Percentiles rank a stretch among this genome's conserved stretches.
phyloP scores from a whole-genome alignment of 2,797 vertebrate genomes.

The Eidolon dupreanum region DNA sequence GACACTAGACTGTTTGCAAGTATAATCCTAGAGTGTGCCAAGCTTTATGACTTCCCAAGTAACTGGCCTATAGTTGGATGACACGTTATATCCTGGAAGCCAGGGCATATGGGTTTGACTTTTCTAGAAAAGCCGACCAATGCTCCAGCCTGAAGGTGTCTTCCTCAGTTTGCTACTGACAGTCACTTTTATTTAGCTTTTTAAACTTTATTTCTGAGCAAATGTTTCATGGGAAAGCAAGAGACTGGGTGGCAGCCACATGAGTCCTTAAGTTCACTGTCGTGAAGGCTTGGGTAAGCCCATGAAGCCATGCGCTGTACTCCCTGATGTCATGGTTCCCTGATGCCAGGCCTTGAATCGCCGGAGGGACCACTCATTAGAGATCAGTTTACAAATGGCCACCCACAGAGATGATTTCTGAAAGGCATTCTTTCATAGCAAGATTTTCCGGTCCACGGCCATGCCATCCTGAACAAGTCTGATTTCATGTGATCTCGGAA shows the following conservation, averaged over 20 bases:
- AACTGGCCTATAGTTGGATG: not conserved
- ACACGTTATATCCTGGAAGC: not conserved
- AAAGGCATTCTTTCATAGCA: not conserved
- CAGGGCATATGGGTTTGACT: not conserved
- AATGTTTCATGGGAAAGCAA: slow-evolving; percentile 79
- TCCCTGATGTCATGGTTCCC: not conserved
- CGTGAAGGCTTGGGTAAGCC: slow-evolving; percentile 88
- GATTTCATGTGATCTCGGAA: no score
- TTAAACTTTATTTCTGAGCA: slow-evolving; percentile 11
- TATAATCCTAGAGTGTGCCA: accelerated
- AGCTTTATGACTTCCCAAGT: no score
- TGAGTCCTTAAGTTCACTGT: slow-evolving; percentile 85
- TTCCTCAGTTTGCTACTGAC: not conserved
- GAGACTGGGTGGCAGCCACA: slow-evolving; percentile 62
- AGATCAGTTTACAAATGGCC: not conserved
- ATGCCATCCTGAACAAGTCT: no score
- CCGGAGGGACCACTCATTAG: not conserved
- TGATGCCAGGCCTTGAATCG: not conserved
- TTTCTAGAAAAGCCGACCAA: not conserved
- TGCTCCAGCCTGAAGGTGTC: not conserved
- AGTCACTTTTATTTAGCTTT: not conserved
- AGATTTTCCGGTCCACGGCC: not conserved
- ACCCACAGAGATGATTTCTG: not conserved
- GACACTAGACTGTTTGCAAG: not conserved
- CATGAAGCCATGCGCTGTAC: slow-evolving; percentile 76